Evolutionary conservation across 2,797 vertebrate species (phyloP).

Genomic region (Allobates femoralis): DNA sequence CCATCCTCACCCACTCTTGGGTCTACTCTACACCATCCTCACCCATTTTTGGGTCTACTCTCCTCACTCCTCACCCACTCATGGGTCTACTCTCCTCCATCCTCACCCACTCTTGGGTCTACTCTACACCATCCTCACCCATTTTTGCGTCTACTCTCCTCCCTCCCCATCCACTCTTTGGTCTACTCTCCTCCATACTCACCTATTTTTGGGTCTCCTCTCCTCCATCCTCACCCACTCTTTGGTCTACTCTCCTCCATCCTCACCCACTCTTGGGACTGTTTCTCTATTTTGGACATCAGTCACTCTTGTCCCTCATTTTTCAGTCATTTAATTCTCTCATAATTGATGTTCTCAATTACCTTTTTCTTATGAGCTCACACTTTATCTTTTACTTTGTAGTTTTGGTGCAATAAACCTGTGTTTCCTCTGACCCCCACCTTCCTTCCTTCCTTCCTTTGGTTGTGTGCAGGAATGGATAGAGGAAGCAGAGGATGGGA

Average conservation of each 20-base stretch:
- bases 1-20: too few relatives aligned
- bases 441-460: background rate
- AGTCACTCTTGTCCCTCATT: background rate
- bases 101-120: background rate
- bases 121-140: background rate
- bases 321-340: background rate
- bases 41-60: background rate
- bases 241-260: background rate
- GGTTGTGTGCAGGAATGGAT: slow-evolving; percentile 2
- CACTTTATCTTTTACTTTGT: background rate
- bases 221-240: background rate
- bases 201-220: background rate
- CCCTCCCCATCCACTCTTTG: too few relatives aligned
- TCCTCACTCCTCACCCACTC: background rate
- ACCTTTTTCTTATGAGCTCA: too few relatives aligned
- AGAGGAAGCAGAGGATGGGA: slow-evolving; percentile 70
- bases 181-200: background rate
- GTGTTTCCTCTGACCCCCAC: background rate
- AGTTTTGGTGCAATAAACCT: background rate
- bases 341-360: background rate
- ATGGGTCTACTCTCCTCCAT: background rate
- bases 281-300: background rate
- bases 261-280: background rate
- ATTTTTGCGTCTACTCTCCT: background rate
- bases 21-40: background rate